Base-by-base conservation (phyloP, 2,888 invertebrate genomes). In the Nymphalis urticae region DNA sequence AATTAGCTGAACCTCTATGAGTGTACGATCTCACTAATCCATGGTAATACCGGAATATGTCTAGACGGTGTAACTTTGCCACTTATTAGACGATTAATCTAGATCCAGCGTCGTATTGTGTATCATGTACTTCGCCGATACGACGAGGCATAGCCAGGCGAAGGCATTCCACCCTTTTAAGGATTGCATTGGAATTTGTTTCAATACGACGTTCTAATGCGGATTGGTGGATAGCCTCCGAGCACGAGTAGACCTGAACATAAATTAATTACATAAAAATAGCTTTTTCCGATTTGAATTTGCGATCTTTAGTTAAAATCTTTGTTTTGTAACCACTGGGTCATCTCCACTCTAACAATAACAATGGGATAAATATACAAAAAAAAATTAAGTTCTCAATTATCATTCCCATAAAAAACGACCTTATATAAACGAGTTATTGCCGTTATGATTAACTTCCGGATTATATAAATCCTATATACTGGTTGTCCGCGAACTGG, bases 81-180 rank as follows among this genome's bases (percentile, higher is more conserved):
- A 78, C 80, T 78, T 86, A 87, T 87, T 85, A 85, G 78, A 77
- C 79, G 82, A 82, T 83, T 83, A 85, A 81, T 66, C 56, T 58
- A 67, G 24, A 32, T 58, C 17, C 58, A 42, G 42, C 36, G 36
- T 19, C 58, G 58, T 24, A 24, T 16, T 13, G 24, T 54, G 27
- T 68, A 60, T 69, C 64, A 50, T 61, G 54, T 56, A 61, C 21
- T 56, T 64, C 50, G n/a, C 19, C 60, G 24, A 54, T 54, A 50
- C 54, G 8, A 36, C 51, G 19, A 50, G 19, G 13, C 48, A 17
- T n/a, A 32, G 17, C 19, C 16, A 21, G 13, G 13, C 54, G n/a
- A 32, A 62, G 32, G 50, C n/a, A 27, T 50, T 13, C n/a, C 6
- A n/a, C 13, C 19, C 9, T 42, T 13, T 42, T 13, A 42, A 42